Evolutionary conservation across 2,797 vertebrate species (phyloP), one percentile per base, ranked within the genome.

Genomic region (Psittacula echo): DNA sequence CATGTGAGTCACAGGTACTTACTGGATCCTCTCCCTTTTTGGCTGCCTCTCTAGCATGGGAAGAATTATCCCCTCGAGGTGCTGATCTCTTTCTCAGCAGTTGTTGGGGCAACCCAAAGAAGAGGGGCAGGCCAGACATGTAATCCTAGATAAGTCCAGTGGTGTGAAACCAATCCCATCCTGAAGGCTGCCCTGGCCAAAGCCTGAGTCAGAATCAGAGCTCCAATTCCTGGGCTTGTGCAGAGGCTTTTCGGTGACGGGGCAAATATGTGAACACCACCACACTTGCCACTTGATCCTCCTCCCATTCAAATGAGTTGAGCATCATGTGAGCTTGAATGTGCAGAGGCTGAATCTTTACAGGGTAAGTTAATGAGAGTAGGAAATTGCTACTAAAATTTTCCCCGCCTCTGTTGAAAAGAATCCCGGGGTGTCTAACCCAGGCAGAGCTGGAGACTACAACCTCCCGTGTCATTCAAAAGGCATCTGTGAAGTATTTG

Each of bases 401-500:
- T 94, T 94, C 91, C 77, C 88, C 54, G 78, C 92, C 95, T 95
- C 90, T 94, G 92, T 94, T 93, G 88, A 94, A 94, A 96, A 89
- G 94, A 95, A 94, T 92, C 95, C 92, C 9, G 27, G 93, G 86
- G 87, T 90, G 88, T 90, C 94, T 94, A 94, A 96, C 78, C 94
- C 96, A 96, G 92, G 94, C 94, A 73, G 89, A 94, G 95, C 88
- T 94, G 90, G 85, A 97, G 94, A 96, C 96, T 92, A 37, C 84
- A 79, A 20, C 92, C 92, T 71, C 92, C 58, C 50, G 18, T 95
- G 93, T 95, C 95, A 96, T 96, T 92, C 95, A 90, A 83, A 96
- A 95, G 94, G 94, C 95, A 95, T 95, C 95, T 96, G 72, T 0
- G 75, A 95, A 95, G 65, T 95, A 95, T 96, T 96, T 95, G 95